Evolutionary conservation across 1,140 invertebrate genomes (phyloP).

Genomic region (Elymnias hypermnestra): DNA sequence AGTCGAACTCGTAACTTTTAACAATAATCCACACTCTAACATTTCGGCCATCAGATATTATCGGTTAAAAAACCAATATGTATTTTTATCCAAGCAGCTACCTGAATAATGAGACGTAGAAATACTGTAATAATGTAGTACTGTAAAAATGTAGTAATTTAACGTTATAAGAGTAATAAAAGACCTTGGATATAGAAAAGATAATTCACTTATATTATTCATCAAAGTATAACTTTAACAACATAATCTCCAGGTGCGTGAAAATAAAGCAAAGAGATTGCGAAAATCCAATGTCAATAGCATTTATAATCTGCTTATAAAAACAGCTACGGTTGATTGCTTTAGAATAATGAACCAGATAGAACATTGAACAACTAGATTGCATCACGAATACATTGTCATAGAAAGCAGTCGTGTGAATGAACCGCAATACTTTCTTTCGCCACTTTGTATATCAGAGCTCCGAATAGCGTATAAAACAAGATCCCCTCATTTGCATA

Average conservation of each 20-base stretch:
- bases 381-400: slow-evolving; percentile 16
- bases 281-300: slow-evolving; percentile 9
- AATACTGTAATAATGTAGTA: too few species aligned
- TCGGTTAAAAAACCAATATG: too few species aligned
- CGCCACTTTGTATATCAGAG: neutral
- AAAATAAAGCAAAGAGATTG: slow-evolving; percentile 1
- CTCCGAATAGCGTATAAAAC: neutral
- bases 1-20: too few species aligned
- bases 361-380: slow-evolving; percentile 2
- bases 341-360: slow-evolving; percentile 3
- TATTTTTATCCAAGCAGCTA: too few species aligned
- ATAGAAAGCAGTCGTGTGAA: slow-evolving; percentile 17
- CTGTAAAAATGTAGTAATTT: too few species aligned
- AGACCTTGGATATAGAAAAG: too few species aligned
- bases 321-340: slow-evolving; percentile 6
- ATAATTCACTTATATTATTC: too few species aligned
- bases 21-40: too few species aligned
- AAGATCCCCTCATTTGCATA: neutral
- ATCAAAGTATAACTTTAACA: too few species aligned
- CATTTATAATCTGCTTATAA: neutral
- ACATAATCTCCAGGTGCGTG: neutral
- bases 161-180: too few species aligned
- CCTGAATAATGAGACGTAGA: too few species aligned
- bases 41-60: too few species aligned
- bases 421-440: slow-evolving; percentile 16